Base-by-base conservation (phyloP, 2,113 vertebrate genomes). In the Dunckerocampus dactyliophorus region DNA sequence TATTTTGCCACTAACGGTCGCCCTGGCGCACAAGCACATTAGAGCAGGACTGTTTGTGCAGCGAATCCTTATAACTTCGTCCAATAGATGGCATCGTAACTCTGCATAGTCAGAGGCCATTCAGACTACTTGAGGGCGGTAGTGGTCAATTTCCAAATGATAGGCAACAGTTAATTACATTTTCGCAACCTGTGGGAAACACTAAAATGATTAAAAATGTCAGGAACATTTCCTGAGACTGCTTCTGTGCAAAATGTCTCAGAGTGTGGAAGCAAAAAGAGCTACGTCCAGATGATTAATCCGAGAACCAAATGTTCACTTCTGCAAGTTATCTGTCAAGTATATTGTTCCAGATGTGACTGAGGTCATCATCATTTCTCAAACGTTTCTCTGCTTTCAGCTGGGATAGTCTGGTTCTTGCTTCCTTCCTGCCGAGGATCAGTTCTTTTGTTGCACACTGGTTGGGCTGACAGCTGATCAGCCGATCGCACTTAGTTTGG, bases 271-370 rank as follows among this genome's bases (percentile, higher is more conserved):
- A 22, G 14, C 13, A 51, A 24, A 28, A 49, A 34, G 1, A 1
- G 31, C 4, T 22, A 14, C 49, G 16, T 24, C 21, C 21, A 3
- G 8, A 51, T 22, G 21, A 51, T 51, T 24, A 8, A 51, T 51
- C 6, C 14, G 22, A 6, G 49, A 24, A 50, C 12, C 49, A 50
- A 22, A 21, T 50, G 22, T 24, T 22, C 22, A 14, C 22, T 13
- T 51, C 49, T 16, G 49, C 6, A 51, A 15, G 22, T 14, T 8
- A 49, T 49, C 47, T 21, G 19, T 49, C 47, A 49, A 49, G 47
- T 49, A 24, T 51, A 51, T 51, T 51, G 49, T 24, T 51, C 49
- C 49, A 51, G 49, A 51, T 51, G 49, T 51, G 21, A 24, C 21
- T 24, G 49, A 16, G 49, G 21, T 51, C 49, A 24, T 51, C 22